phyloP scores from a whole-genome alignment of 2,888 invertebrate species.

The Argyra leucocephala region DNA sequence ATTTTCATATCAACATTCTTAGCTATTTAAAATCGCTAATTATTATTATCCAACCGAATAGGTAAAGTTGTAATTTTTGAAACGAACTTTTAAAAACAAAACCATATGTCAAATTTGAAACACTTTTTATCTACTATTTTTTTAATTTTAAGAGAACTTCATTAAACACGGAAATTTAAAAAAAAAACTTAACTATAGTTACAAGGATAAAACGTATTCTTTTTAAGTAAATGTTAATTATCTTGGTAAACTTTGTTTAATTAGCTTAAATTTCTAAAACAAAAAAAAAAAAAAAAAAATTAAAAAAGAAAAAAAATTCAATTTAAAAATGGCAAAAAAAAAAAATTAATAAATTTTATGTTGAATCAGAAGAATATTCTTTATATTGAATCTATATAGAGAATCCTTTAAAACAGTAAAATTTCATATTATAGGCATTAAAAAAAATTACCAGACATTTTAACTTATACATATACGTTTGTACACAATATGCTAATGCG shows the following conservation, averaged over 20 bases:
- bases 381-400: no score
- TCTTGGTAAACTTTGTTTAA: slow-evolving; percentile 1
- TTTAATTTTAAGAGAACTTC: not conserved
- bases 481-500: not conserved
- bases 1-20: not conserved
- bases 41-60: not conserved
- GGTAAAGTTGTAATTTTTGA: not conserved
- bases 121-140: not conserved
- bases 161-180: not conserved
- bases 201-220: not conserved
- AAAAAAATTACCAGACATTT: not conserved
- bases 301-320: not conserved
- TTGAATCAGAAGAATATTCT: not conserved
- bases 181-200: not conserved
- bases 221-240: not conserved
- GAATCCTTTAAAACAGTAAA: no score
- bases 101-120: not conserved
- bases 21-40: not conserved
- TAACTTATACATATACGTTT: not conserved
- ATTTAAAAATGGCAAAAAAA: not conserved
- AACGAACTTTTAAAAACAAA: not conserved
- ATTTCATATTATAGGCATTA: not conserved
- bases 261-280: not conserved
- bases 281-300: not conserved
- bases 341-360: not conserved